These are phyloP conservation scores for Addax nasomaculatus DNA, from an alignment of 2,113 vertebrate genomes.

Conservation along the genomic window DNA sequence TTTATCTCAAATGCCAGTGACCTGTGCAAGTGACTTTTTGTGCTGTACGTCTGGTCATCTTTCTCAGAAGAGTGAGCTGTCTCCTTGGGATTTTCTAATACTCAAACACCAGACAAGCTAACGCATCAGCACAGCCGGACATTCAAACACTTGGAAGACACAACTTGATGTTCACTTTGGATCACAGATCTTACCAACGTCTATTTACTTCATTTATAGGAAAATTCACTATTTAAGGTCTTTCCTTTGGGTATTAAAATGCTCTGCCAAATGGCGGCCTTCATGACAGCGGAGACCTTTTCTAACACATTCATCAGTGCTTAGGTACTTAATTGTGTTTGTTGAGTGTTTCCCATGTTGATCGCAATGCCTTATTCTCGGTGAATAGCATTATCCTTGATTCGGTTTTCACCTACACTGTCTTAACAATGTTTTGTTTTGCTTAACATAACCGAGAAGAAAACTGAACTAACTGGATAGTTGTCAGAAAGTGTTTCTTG, in stretches of 20 bases:
- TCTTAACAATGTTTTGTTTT: neutral
- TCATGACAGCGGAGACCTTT: neutral
- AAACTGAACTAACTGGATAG: neutral
- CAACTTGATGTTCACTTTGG: neutral
- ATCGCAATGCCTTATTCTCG: neutral
- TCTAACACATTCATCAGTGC: neutral
- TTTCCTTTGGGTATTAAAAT: neutral
- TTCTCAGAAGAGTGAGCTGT: neutral
- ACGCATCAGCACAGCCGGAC: no score
- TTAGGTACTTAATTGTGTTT: neutral
- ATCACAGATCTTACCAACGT: neutral
- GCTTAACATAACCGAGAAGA: neutral
- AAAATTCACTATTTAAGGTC: neutral
- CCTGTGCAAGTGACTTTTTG: neutral
- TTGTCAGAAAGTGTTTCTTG: neutral
- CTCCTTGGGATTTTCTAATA: neutral
- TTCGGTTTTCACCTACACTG: neutral
- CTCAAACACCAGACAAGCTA: neutral
- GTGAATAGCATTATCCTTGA: neutral
- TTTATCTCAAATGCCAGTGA: neutral
- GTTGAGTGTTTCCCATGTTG: neutral
- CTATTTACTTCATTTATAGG: neutral
- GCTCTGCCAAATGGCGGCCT: neutral
- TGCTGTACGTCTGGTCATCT: neutral
- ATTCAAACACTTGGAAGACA: neutral